Base-by-base conservation (phyloP, 1,140 invertebrate genomes). In the Tetragnatha versicolor region DNA sequence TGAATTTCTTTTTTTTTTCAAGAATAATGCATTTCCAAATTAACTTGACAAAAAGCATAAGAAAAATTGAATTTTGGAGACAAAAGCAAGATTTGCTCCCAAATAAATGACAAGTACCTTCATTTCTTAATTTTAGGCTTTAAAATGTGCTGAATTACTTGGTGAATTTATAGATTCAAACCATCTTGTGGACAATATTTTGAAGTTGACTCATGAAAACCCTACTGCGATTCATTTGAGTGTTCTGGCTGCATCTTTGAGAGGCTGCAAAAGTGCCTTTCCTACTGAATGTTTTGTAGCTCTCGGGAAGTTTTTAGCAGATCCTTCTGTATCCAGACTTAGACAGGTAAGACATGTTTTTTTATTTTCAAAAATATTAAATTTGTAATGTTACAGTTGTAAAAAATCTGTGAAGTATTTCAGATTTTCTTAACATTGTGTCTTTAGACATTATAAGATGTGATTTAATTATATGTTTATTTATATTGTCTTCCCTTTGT, bases 101-200 rank as follows among this genome's bases (percentile, higher is more conserved):
- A n/a, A n/a, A n/a, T n/a, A n/a, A n/a, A n/a, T n/a, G n/a, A n/a
- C n/a, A n/a, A n/a, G n/a, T n/a, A n/a, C n/a, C n/a, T n/a, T n/a
- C 12, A 39, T 68, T 63, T n/a, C 39, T 3, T 45, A 65, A 55
- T 82, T 82, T 27, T 63, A 89, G 89, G 84, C 89, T 55, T 84
- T 89, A 66, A 86, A 85, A 66, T 88, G 90, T 27, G 89, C 90
- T 7, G 89, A 91, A 82, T 86, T 92, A 9, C 88, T 93, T 76
- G 92, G 92, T 22, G 92, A 91, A 83, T 94, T 93, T 86, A 89
- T 93, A 87, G 90, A 91, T 49, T 87, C 93, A 53, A 90, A 45
- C 14, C 39, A 58, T 10, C 55, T 68, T 22, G 58, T 51, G 58
- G 63, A 69, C 22, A 79, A 17, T 12, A 37, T 79, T 10, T 39